Evolutionary conservation across 1,140 invertebrate genomes (phyloP), one percentile per base, ranked within the genome.

Genomic region (Drosophila ercepeae): DNA sequence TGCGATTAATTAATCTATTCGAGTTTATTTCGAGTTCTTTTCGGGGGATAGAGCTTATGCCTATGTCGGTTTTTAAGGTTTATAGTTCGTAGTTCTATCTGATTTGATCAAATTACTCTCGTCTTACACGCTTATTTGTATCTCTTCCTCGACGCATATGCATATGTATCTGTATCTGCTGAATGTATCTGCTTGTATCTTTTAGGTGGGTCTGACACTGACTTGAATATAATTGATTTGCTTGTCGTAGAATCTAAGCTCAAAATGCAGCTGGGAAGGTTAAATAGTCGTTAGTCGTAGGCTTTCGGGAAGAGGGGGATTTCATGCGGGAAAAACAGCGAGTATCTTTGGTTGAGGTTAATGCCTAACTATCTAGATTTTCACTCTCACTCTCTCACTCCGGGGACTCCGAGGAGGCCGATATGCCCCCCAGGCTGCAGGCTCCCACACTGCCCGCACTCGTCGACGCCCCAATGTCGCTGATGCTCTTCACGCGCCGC

Each of bases 401-500:
- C 2, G 89, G 89, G 11, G 89, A 91, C 42, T 86, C 86, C 3
- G 89, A 90, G 9, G 77, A 76, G 19, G 61, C 83, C 14, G 89
- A 90, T 44, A 84, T 82, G 46, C 89, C 89, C 1, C 83, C 83
- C 69, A 93, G 75, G 89, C 92, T 90, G 77, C 92, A 90, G 79
- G 77, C 68, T 7, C 76, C 86, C 61, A 83, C 77, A 36, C 79
- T 83, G 52, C 79, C 79, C 11, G 50, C 68, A 54, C 79, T 84
- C 41, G 72, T 76, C 67, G 94, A 92, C 53, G 93, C 92, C 27
- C 95, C 94, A 69, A 95, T 95, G 84, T 95, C 95, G 34, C 94
- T 94, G 65, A 95, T 95, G 63, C 94, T 95, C 72, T 95, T 95
- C 13, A 95, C 94, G 11, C 95, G 92, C 4, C 79, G 65, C 41